phyloP scores from a whole-genome alignment of 2,113 vertebrate genomes.

The Embiotoca jacksoni region DNA sequence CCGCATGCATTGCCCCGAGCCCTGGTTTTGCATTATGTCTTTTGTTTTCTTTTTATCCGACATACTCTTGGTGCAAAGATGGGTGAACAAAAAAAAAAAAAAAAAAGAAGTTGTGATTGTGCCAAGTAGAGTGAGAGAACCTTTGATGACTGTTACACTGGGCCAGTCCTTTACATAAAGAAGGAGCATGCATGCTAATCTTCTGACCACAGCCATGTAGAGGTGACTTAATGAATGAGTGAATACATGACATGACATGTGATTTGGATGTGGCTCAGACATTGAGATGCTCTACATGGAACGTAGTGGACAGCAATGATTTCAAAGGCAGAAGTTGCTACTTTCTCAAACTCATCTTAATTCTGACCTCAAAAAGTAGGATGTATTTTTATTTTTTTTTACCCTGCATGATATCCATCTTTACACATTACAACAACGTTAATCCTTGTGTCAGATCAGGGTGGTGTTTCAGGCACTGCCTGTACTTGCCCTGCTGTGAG shows the following conservation, averaged over 20 bases:
- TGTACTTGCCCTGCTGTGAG: background rate
- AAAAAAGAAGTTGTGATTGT: slow-evolving; percentile 43
- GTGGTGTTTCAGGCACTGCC: slow-evolving; percentile 6
- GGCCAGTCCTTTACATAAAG: slow-evolving; percentile 52
- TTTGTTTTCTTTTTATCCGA: slow-evolving; percentile 55
- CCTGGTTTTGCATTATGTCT: slow-evolving; percentile 55
- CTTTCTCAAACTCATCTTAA: slow-evolving; percentile 18
- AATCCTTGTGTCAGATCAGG: background rate
- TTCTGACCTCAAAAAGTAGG: slow-evolving; percentile 24
- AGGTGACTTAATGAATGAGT: slow-evolving; percentile 32
- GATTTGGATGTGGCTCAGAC: slow-evolving; percentile 39
- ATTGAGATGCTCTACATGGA: slow-evolving; percentile 42
- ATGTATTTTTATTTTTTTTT: slow-evolving; percentile 11
- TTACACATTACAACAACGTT: background rate
- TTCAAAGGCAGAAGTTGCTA: slow-evolving; percentile 46
- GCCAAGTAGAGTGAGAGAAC: slow-evolving; percentile 13
- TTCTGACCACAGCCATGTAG: slow-evolving; percentile 32
- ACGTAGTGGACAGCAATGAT: slow-evolving; percentile 23
- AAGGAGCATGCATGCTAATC: slow-evolving; percentile 69
- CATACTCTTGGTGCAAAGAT: slow-evolving; percentile 63
- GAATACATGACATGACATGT: slow-evolving; percentile 13
- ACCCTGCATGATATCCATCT: slow-evolving; percentile 15
- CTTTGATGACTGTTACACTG: slow-evolving; percentile 31
- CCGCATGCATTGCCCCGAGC: slow-evolving; percentile 77
- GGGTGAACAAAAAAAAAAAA: slow-evolving; percentile 1